Conservation (phyloP, 2,113 vertebrate species). For the Psilopsiagon aymara region DNA sequence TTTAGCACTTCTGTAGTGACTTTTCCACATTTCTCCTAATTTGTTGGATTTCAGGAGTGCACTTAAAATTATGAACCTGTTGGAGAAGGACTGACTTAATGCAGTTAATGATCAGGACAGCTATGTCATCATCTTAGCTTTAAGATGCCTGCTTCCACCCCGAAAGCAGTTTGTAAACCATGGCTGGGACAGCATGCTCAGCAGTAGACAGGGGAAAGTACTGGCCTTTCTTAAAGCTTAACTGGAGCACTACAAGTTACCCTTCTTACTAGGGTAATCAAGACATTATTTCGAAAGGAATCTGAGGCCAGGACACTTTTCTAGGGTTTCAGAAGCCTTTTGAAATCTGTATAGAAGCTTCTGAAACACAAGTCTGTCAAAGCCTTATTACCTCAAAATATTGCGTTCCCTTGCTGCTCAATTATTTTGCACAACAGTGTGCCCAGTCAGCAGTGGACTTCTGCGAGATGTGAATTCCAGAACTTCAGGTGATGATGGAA, state of each 20-base stretch:
- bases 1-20: not conserved
- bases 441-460: not conserved
- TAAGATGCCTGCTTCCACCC: not conserved
- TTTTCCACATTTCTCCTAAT: not conserved
- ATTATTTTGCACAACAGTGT: not conserved
- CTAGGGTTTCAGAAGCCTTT: slow-evolving; percentile 42
- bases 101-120: not conserved
- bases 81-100: not conserved
- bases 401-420: not conserved
- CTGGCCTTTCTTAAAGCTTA: not conserved
- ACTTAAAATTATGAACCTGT: not conserved
- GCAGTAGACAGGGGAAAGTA: not conserved
- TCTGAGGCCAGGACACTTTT: not conserved
- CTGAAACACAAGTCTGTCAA: not conserved
- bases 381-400: not conserved
- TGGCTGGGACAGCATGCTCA: not conserved
- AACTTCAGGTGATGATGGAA: not conserved
- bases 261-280: not conserved
- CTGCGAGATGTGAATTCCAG: not conserved
- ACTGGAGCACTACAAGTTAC: not conserved
- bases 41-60: not conserved
- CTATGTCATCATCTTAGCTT: not conserved
- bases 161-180: not conserved
- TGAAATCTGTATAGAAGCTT: not conserved
- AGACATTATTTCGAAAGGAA: not conserved